phyloP scores from a whole-genome alignment of 2,797 vertebrate species.

The Rousettus madagascariensis region DNA sequence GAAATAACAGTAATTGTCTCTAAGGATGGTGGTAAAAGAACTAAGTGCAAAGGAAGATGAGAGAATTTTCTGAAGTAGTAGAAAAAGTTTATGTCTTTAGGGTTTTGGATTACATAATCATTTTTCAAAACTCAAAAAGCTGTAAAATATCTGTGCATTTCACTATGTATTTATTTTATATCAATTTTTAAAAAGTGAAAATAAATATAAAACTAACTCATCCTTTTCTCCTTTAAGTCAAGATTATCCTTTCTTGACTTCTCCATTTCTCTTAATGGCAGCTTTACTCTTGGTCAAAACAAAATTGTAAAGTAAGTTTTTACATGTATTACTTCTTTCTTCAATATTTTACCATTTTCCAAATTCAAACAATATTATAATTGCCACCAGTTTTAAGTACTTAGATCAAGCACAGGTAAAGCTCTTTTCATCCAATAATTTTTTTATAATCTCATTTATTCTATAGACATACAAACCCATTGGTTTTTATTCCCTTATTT shows the following conservation, averaged over 20 bases:
- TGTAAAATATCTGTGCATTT: not conserved
- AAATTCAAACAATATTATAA: not conserved
- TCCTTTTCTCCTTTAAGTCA: not conserved
- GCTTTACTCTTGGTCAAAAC: not conserved
- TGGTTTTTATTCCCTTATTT: not conserved
- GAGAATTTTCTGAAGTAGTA: not conserved
- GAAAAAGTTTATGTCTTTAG: not conserved
- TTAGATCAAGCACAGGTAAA: not conserved
- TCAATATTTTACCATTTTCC: not conserved
- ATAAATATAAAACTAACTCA: not conserved
- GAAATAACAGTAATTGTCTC: not conserved
- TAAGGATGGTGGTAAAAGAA: not conserved
- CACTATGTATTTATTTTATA: not conserved
- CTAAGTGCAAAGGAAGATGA: not conserved
- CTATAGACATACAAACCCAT: not conserved
- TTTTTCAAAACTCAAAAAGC: not conserved
- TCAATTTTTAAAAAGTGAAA: not conserved
- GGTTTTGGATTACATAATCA: not conserved
- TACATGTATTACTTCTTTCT: not conserved
- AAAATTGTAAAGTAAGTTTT: not conserved
- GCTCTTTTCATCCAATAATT: not conserved
- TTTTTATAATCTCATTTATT: not conserved
- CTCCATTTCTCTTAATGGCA: not conserved
- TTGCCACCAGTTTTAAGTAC: not conserved
- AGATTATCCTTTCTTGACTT: not conserved